phyloP scores from a whole-genome alignment of 2,888 invertebrate genomes.

The Strigamia maritima region DNA sequence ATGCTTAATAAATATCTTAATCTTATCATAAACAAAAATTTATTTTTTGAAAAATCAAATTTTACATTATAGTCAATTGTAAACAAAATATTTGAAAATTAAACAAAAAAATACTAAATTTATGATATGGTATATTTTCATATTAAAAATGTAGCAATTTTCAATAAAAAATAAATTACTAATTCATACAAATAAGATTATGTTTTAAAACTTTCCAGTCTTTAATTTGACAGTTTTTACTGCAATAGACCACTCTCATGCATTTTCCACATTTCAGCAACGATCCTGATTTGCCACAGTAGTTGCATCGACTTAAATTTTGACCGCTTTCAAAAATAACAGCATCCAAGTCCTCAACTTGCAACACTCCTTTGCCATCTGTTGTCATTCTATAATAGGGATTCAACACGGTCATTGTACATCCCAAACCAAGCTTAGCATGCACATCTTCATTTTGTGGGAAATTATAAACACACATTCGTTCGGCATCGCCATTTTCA shows the following conservation, averaged over 20 bases:
- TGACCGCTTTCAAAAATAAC: neutral
- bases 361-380: neutral
- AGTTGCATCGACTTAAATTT: neutral
- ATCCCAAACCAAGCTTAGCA: neutral
- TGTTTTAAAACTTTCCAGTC: neutral
- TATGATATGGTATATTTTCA: too few relatives aligned
- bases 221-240: neutral
- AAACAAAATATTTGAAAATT: too few relatives aligned
- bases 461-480: neutral
- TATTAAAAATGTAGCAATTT: too few relatives aligned
- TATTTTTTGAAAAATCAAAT: too few relatives aligned
- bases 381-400: neutral
- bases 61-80: too few relatives aligned
- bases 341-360: neutral
- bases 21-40: too few relatives aligned
- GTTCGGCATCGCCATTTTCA: neutral
- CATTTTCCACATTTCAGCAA: neutral
- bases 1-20: too few relatives aligned
- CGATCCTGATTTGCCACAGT: neutral
- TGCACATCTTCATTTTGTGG: neutral
- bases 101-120: too few relatives aligned
- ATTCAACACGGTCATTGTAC: neutral
- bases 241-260: neutral
- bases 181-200: neutral
- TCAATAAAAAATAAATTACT: neutral